Evolutionary conservation across 2,113 vertebrate genomes (phyloP).

Genomic region (Myotis yumanensis): DNA sequence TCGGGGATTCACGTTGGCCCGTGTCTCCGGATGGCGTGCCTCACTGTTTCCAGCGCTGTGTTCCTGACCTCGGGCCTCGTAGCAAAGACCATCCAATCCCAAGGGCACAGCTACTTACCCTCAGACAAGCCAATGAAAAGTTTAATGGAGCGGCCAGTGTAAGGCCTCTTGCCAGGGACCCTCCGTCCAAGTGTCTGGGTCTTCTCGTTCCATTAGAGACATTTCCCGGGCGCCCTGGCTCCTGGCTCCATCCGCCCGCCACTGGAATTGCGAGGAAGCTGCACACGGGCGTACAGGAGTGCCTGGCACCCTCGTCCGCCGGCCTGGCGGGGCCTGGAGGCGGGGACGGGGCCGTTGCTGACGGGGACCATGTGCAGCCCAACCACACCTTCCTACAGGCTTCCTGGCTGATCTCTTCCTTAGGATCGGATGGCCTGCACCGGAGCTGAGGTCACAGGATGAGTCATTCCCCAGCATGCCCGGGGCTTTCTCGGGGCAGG

Average conservation of each 20-base stretch:
- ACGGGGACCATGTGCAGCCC: constrained; percentile 11
- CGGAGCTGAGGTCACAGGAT: background rate
- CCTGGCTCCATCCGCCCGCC: background rate
- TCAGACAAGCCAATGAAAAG: constrained; percentile 44
- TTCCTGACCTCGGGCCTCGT: background rate
- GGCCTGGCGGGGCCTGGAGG: background rate
- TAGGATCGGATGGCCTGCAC: background rate
- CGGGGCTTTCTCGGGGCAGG: background rate
- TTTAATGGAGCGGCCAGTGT: constrained; percentile 6
- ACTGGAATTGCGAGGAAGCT: background rate
- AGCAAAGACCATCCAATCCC: constrained; percentile 59
- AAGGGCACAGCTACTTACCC: constrained; percentile 46
- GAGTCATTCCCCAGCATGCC: background rate
- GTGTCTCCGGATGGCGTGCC: background rate
- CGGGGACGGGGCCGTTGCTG: background rate
- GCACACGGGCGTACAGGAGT: background rate
- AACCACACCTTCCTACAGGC: background rate
- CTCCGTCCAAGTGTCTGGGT: background rate
- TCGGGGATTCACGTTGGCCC: background rate
- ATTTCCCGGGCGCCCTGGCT: constrained; percentile 31
- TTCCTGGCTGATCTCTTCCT: background rate
- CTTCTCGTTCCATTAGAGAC: constrained; percentile 39
- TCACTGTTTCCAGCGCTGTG: constrained; percentile 25
- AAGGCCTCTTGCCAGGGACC: constrained; percentile 42
- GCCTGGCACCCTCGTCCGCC: background rate